Conservation (phyloP, 1,140 invertebrate genomes). For the Diploscapter pachys region DNA sequence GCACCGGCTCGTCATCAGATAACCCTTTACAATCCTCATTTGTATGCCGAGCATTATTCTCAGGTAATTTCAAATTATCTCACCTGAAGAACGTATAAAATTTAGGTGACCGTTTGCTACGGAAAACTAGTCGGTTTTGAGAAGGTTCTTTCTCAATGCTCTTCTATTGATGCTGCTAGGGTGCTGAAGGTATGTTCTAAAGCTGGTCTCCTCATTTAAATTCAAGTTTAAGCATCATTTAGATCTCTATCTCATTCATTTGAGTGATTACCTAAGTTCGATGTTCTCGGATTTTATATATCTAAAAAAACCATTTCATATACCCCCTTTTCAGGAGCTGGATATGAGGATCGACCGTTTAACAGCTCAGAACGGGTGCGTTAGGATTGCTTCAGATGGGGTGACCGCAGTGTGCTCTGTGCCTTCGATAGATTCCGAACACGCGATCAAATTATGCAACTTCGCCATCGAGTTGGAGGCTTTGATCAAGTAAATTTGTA, state of each 20-base stretch:
- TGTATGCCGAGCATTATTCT: conserved; percentile 47
- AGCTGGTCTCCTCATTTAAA: conserved; percentile 18
- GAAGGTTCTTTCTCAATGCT: conserved; percentile 47
- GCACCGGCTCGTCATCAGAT: conserved; percentile 47
- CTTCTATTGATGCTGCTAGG: conserved; percentile 48
- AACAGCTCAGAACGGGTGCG: conserved; percentile 30
- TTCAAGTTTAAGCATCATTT: no score
- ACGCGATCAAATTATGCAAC: conserved; percentile 39
- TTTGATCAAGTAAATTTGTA: conserved; percentile 38
- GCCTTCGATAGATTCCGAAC: conserved; percentile 31
- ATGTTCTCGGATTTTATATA: no score
- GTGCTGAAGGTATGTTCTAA: conserved; percentile 32
- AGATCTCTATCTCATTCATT: no score
- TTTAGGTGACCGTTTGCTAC: conserved; percentile 51
- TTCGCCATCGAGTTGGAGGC: conserved; percentile 46
- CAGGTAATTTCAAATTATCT: conserved; percentile 22
- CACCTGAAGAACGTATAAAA: background rate
- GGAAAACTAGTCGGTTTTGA: conserved; percentile 49
- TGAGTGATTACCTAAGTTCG: no score
- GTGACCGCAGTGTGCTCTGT: conserved; percentile 44
- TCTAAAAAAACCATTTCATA: conserved; percentile 43
- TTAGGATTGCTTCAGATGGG: conserved; percentile 46
- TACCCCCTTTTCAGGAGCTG: conserved; percentile 36
- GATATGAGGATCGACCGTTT: conserved; percentile 35
- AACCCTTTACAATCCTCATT: conserved; percentile 36